phyloP scores from a whole-genome alignment of 2,888 invertebrate species.

The Cyclophora albipunctata region DNA sequence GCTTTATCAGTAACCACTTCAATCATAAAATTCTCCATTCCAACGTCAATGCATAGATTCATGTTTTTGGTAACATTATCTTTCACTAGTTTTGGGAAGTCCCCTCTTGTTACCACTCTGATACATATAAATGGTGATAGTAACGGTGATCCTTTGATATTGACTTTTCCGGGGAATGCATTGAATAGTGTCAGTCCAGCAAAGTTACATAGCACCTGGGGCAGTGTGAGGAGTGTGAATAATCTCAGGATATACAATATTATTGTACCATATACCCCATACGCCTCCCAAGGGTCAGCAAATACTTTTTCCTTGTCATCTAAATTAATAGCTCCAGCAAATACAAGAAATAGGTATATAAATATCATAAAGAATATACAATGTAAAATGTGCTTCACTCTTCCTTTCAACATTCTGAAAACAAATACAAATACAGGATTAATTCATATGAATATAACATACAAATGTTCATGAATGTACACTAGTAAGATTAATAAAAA shows the following conservation, averaged over 20 bases:
- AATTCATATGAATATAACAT: neutral
- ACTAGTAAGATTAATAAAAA: too few species aligned
- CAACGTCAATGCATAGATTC: slow-evolving; percentile 90
- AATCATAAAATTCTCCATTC: slow-evolving; percentile 95
- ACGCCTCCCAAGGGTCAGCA: slow-evolving; percentile 87
- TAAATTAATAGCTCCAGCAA: slow-evolving; percentile 78
- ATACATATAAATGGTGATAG: slow-evolving; percentile 96
- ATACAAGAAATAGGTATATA: slow-evolving; percentile 83
- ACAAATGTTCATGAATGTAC: too few species aligned
- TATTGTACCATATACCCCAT: slow-evolving; percentile 84
- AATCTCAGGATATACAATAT: slow-evolving; percentile 85
- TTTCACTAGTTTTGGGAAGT: slow-evolving; percentile 92
- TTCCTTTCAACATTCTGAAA: slow-evolving; percentile 78
- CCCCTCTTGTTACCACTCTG: slow-evolving; percentile 94
- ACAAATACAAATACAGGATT: slow-evolving; percentile 14
- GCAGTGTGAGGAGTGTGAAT: slow-evolving; percentile 89
- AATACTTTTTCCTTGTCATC: slow-evolving; percentile 72
- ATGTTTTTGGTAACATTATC: slow-evolving; percentile 91
- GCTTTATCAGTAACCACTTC: slow-evolving; percentile 97
- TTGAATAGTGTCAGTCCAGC: slow-evolving; percentile 91
- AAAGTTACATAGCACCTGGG: slow-evolving; percentile 92
- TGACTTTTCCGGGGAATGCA: slow-evolving; percentile 94
- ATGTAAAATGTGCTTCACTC: slow-evolving; percentile 87
- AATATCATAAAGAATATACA: slow-evolving; percentile 83
- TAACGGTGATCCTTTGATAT: slow-evolving; percentile 90